These are phyloP conservation scores for Drosophila nr. perissopoda DNA, from an alignment of 2,888 invertebrate species.

Conservation along the genomic window DNA sequence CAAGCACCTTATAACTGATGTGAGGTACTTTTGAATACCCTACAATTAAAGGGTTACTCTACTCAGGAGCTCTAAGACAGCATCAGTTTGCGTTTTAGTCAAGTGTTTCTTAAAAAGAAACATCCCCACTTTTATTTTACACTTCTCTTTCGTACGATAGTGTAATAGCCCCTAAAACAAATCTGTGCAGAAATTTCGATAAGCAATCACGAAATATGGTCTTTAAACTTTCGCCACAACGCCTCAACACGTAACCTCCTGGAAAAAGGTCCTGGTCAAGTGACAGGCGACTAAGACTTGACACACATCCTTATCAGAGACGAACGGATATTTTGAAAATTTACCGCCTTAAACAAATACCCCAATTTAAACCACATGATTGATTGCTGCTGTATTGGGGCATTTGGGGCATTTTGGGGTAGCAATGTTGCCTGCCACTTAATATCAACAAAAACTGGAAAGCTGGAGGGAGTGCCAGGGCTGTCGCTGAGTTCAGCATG, in stretches of 20 bases:
- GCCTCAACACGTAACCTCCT: conserved; percentile 43
- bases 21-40: conserved; percentile 16
- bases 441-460: conserved; percentile 59
- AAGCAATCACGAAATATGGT: conserved; percentile 37
- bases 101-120: not conserved
- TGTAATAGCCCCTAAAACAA: conserved; percentile 12
- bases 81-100: not conserved
- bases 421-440: conserved; percentile 35
- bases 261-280: conserved; percentile 47
- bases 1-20: conserved; percentile 24
- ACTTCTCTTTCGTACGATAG: not conserved
- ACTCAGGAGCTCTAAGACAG: not conserved
- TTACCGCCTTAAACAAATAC: conserved; percentile 74
- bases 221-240: conserved; percentile 48
- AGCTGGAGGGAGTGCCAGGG: conserved; percentile 31
- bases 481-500: conserved; percentile 60
- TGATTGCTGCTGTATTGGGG: conserved; percentile 66
- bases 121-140: not conserved
- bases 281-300: conserved; percentile 41
- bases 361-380: conserved; percentile 80
- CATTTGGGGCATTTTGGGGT: not conserved
- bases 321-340: conserved; percentile 56
- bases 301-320: conserved; percentile 51
- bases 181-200: conserved; percentile 32
- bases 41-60: not conserved